Conservation (phyloP, 2,888 invertebrate species). For the Watsonalla cultraria region DNA sequence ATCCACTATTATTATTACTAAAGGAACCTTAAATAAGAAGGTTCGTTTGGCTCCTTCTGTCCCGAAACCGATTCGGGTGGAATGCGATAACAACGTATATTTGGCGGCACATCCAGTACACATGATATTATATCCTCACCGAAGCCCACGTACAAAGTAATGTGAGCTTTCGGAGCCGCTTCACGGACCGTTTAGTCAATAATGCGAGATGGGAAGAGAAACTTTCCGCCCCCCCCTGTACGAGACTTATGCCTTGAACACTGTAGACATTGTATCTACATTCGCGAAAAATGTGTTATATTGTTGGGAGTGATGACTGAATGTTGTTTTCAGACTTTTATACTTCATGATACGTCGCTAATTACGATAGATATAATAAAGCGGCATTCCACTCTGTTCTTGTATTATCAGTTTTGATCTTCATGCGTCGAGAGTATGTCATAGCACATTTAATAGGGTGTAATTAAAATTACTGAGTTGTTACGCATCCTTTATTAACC, state of each 20-base stretch:
- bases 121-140: slow-evolving; percentile 5
- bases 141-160: slow-evolving; percentile 32
- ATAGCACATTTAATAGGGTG: too few relatives aligned
- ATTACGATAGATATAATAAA: too few relatives aligned
- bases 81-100: slow-evolving; percentile 10
- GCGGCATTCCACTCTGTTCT: too few relatives aligned
- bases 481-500: too few relatives aligned
- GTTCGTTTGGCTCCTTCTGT: slow-evolving; percentile 7
- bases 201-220: slow-evolving; percentile 33
- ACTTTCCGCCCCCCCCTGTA: slow-evolving; percentile 10
- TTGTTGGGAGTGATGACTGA: too few relatives aligned
- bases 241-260: slow-evolving; percentile 11
- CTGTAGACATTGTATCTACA: background rate
- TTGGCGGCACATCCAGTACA: slow-evolving; percentile 11
- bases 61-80: slow-evolving; percentile 13
- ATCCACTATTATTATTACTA: background rate
- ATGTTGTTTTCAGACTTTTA: too few relatives aligned
- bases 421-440: too few relatives aligned
- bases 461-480: too few relatives aligned
- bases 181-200: slow-evolving; percentile 45
- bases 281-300: too few relatives aligned
- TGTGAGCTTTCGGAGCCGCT: slow-evolving; percentile 30
- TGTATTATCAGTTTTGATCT: too few relatives aligned
- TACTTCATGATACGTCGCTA: too few relatives aligned
- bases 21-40: slow-evolving; percentile 12